Conservation (phyloP, 1,140 invertebrate species). For the Rhagoletis zephyria region DNA sequence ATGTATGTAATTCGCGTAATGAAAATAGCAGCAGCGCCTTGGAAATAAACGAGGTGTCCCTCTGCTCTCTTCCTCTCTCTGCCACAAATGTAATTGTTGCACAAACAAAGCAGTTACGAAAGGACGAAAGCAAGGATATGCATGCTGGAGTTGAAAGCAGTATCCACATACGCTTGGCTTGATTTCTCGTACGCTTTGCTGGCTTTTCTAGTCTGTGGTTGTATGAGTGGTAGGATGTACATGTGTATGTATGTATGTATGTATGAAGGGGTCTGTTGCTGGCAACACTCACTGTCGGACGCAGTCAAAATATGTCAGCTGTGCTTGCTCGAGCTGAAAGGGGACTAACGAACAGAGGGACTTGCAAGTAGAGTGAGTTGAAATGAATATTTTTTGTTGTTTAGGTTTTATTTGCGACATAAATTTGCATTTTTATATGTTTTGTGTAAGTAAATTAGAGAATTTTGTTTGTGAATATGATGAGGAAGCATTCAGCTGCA, state of each 20-base stretch:
- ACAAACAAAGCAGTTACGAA: conserved; percentile 42
- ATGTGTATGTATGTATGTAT: neutral
- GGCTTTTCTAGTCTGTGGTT: neutral
- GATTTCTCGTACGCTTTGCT: neutral
- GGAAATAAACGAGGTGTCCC: neutral
- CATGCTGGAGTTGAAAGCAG: conserved; percentile 17
- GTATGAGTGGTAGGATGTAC: neutral
- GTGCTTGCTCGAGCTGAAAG: neutral
- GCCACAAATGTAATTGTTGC: conserved; percentile 17
- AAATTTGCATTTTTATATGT: conserved; percentile 23
- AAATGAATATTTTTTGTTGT: neutral
- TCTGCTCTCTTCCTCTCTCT: too few relatives aligned
- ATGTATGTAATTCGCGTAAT: neutral
- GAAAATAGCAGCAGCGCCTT: neutral
- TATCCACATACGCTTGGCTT: neutral
- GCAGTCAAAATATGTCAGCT: conserved; percentile 32
- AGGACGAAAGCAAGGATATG: conserved; percentile 7
- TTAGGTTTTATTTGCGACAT: conserved; percentile 29
- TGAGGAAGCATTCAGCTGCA: too few relatives aligned
- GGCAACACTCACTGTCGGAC: conserved; percentile 21
- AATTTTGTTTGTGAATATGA: too few relatives aligned
- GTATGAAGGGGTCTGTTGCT: neutral
- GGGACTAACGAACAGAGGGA: neutral
- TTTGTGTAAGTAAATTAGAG: too few relatives aligned
- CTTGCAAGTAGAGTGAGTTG: neutral